Base-by-base conservation (phyloP, 2,113 vertebrate species). In the Caloenas nicobarica region DNA sequence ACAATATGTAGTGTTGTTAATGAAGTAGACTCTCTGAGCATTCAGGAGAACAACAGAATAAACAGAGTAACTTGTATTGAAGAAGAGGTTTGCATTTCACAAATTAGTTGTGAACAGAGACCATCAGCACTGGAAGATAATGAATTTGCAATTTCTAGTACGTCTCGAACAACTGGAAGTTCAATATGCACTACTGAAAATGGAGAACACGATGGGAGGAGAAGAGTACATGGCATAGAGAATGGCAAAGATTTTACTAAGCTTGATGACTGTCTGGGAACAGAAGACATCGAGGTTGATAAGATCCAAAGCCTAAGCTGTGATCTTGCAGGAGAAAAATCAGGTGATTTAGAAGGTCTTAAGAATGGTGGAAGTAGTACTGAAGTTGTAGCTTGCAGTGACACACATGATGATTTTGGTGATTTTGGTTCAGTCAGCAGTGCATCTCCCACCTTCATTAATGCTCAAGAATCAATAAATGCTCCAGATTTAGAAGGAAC, bases 401-500 rank as follows among this genome's bases (percentile, higher is more conserved):
- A 98, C 13, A 65, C 88, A 24, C 95, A 33, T 10, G 98, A 98
- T 70, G 98, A 98, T 64, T 97, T 98, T 95, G 98, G 98, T 28
- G 98, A 99, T 88, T 98, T 98, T 91, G 98, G 99, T 95, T 98
- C 98, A 66, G 98, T 98, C 7, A 98, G 98, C 88, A 98, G 98
- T 5, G 95, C 76, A 1, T 96, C 97, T 95, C 92, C 95, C 86
- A 77, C 94, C 88, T 91, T 97, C 50, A 15, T 88, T 88, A 91
- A 86, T 46, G 76, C 92, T 95, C 97, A 96, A 96, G 96, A 94
- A 50, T 96, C 94, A 6, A 11, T 85, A 91, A 91, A 94, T 3
- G 38, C 95, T 79, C n/a, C 65, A 14, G 97, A 79, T 82, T 88
- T 95, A 83, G 94, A 97, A 97, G 97, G 97, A 95, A 91, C 91